These are phyloP conservation scores for Galerucella pusilla DNA, from an alignment of 2,888 invertebrate species.

Conservation along the genomic window DNA sequence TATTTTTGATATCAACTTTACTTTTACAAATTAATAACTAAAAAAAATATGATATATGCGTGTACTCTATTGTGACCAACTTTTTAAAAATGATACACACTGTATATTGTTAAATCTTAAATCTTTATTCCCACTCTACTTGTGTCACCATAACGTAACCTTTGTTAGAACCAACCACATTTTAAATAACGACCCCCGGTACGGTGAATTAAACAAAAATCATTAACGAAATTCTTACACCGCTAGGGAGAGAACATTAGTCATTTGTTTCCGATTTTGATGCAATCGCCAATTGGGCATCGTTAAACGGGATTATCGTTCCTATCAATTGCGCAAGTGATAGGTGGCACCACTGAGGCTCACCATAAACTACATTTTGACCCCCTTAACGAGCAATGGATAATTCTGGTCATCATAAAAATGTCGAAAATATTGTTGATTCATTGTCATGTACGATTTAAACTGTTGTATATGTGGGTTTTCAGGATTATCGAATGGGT, in stretches of 20 bases:
- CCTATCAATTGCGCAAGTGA: constrained; percentile 63
- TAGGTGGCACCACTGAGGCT: constrained; percentile 60
- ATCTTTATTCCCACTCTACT: no score
- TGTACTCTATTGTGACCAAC: no score
- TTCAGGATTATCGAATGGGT: constrained; percentile 28
- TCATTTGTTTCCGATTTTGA: constrained; percentile 55
- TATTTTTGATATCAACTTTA: no score
- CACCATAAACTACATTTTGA: constrained; percentile 60
- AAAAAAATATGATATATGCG: no score
- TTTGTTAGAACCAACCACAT: not conserved
- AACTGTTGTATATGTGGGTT: constrained; percentile 34
- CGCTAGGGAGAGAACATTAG: constrained; percentile 46
- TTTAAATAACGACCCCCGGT: not conserved
- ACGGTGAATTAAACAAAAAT: constrained; percentile 13
- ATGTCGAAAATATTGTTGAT: constrained; percentile 60
- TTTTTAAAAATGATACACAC: no score
- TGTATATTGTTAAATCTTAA: no score
- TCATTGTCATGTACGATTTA: constrained; percentile 58
- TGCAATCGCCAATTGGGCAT: constrained; percentile 58
- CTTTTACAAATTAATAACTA: no score
- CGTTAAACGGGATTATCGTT: constrained; percentile 64
- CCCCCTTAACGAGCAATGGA: constrained; percentile 56
- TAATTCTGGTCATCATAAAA: constrained; percentile 60
- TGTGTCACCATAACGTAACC: no score
- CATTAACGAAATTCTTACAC: constrained; percentile 20